phyloP scores from a whole-genome alignment of 1,140 invertebrate species.

The Heliconius congener region DNA sequence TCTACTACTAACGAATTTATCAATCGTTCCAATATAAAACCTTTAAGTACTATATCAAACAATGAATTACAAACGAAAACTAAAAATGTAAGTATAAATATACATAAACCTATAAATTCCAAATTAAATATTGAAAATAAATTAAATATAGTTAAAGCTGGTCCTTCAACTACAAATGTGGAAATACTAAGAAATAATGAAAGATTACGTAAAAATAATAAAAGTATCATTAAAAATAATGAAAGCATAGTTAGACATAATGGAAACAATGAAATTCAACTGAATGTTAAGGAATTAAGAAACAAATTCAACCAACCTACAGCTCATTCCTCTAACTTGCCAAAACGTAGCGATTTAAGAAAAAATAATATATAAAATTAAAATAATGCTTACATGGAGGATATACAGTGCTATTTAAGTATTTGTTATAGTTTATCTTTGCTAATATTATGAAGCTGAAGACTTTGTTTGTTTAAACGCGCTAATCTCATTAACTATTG shows the following conservation, averaged over 20 bases:
- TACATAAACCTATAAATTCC: constrained; percentile 7
- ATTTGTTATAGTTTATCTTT: no score
- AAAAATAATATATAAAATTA: not conserved
- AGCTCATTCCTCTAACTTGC: constrained; percentile 11
- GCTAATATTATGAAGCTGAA: no score
- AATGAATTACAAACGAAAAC: constrained; percentile 12
- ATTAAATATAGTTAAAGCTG: constrained; percentile 22
- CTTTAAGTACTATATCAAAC: constrained; percentile 13
- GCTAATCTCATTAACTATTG: no score
- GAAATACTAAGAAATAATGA: constrained; percentile 17
- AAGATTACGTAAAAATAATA: not conserved
- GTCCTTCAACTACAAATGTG: constrained; percentile 23
- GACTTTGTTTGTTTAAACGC: no score
- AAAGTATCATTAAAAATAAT: not conserved
- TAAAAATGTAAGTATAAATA: not conserved
- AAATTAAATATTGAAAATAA: constrained; percentile 29
- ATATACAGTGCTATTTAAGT: no score
- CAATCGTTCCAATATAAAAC: constrained; percentile 30
- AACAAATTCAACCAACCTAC: constrained; percentile 32
- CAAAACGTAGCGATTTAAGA: constrained; percentile 12
- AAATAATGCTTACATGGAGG: not conserved
- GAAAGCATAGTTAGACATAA: not conserved
- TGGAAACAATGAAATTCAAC: not conserved
- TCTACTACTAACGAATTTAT: constrained; percentile 86
- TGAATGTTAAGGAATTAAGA: constrained; percentile 33